Conservation (phyloP, 2,888 invertebrate genomes). For the Anorthoa munda region DNA sequence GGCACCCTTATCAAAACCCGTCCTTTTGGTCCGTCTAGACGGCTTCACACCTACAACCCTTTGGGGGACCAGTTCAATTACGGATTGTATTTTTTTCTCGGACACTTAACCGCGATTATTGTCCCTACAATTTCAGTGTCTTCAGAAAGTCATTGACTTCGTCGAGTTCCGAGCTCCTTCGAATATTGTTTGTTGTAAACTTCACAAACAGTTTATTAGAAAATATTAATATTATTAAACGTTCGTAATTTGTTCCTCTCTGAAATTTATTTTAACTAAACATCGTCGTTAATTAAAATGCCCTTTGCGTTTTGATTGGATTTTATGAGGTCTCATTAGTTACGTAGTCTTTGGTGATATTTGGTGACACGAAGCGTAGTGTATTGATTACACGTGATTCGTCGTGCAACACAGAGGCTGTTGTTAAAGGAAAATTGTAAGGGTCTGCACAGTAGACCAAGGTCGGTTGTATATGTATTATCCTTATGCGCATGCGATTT, state of each 20-base stretch:
- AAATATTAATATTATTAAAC: constrained; percentile 52
- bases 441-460: constrained; percentile 21
- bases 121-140: constrained; percentile 37
- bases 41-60: constrained; percentile 88
- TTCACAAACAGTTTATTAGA: constrained; percentile 57
- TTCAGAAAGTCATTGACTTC: constrained; percentile 49
- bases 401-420: constrained; percentile 13
- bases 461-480: constrained; percentile 29
- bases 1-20: constrained; percentile 89
- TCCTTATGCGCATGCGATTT: constrained; percentile 53
- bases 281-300: constrained; percentile 67
- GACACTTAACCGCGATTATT: constrained; percentile 51
- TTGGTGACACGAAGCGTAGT: constrained; percentile 1
- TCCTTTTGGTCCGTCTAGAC: constrained; percentile 90
- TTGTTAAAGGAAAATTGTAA: constrained; percentile 15
- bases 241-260: constrained; percentile 53
- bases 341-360: constrained; percentile 33
- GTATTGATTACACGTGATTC: constrained; percentile 24
- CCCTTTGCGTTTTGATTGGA: constrained; percentile 69
- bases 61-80: constrained; percentile 84
- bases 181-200: constrained; percentile 47
- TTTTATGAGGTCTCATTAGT: constrained; percentile 69
- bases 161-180: constrained; percentile 24
- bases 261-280: constrained; percentile 62
- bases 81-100: constrained; percentile 76